These are phyloP conservation scores for Peromyscus polionotus DNA, from an alignment of 2,113 vertebrate species.

Conservation along the genomic window DNA sequence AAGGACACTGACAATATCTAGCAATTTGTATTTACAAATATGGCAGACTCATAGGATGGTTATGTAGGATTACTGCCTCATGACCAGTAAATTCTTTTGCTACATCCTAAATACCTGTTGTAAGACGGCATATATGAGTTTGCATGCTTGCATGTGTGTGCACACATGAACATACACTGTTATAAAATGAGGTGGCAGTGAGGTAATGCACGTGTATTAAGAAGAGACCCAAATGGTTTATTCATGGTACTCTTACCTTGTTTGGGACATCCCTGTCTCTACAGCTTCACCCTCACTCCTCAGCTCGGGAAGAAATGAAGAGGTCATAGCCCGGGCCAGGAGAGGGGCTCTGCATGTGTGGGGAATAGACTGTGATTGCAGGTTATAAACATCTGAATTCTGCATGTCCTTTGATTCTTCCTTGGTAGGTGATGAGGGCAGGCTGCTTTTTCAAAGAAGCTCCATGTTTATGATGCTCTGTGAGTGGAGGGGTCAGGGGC, in stretches of 20 bases:
- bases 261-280: neutral
- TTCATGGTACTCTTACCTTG: neutral
- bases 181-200: neutral
- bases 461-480: neutral
- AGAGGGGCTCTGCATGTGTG: neutral
- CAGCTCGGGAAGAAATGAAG: neutral
- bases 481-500: neutral
- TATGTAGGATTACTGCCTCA: neutral
- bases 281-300: neutral
- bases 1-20: neutral
- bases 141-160: too few species aligned
- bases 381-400: neutral
- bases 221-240: neutral
- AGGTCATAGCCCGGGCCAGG: neutral
- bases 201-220: neutral
- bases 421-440: neutral
- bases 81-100: neutral
- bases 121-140: too few species aligned
- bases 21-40: neutral
- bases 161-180: neutral
- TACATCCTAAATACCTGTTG: neutral
- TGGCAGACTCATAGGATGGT: neutral
- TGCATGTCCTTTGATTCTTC: constrained; percentile 11
- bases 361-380: neutral
- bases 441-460: neutral